phyloP scores from a whole-genome alignment of 2,797 vertebrate genomes.

The Lepilemur septentrionalis region DNA sequence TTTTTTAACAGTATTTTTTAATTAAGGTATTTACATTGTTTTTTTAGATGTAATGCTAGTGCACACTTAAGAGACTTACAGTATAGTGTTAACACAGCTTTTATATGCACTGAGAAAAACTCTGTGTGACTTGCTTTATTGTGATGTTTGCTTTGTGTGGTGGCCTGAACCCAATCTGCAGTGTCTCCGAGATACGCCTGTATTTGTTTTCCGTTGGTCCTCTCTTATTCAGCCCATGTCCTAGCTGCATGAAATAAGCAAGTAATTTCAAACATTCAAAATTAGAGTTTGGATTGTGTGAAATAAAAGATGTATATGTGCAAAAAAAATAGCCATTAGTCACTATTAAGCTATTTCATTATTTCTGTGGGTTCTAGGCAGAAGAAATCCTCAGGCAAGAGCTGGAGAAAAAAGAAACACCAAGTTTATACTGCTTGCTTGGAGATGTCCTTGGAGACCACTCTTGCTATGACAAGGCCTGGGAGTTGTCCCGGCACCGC shows the following conservation, averaged over 20 bases:
- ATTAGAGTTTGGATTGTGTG: neutral
- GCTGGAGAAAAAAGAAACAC: slow-evolving; percentile 92
- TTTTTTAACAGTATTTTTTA: neutral
- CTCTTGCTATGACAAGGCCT: slow-evolving; percentile 93
- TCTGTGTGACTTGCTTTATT: neutral
- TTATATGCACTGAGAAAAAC: neutral
- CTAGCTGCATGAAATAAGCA: neutral
- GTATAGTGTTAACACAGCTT: neutral
- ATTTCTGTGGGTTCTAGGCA: slow-evolving; percentile 85
- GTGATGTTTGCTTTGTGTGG: neutral
- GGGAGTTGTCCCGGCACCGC: slow-evolving; percentile 92
- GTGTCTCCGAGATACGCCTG: neutral
- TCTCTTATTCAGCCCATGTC: neutral
- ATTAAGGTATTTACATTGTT: neutral
- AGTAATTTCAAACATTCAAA: neutral
- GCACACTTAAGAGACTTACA: neutral
- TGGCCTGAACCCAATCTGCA: neutral
- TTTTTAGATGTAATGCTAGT: neutral
- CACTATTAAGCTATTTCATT: neutral
- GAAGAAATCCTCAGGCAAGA: slow-evolving; percentile 94
- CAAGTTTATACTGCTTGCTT: slow-evolving; percentile 93
- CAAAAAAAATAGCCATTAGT: neutral
- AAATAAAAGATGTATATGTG: neutral
- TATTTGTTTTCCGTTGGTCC: neutral
- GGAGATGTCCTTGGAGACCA: slow-evolving; percentile 94